Conservation (phyloP, 2,888 invertebrate genomes). For the Drosophila kanekoi region DNA sequence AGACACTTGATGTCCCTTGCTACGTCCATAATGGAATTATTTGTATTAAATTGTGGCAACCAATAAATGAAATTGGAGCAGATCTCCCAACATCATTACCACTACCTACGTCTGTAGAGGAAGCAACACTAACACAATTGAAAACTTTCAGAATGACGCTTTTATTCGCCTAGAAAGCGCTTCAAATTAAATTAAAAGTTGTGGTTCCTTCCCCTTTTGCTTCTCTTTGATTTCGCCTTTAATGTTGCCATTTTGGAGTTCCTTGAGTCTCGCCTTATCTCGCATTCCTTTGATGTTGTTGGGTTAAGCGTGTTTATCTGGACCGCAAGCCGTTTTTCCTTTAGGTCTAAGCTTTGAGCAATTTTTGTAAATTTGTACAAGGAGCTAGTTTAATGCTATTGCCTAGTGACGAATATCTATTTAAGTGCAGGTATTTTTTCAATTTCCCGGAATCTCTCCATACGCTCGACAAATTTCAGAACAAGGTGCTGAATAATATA, state of each 20-base stretch:
- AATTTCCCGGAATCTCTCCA: conserved; percentile 60
- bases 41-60: conserved; percentile 77
- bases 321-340: conserved; percentile 61
- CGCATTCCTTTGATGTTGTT: conserved; percentile 47
- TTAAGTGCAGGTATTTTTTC: conserved; percentile 62
- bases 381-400: conserved; percentile 26
- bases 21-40: conserved; percentile 71
- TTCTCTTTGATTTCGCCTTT: conserved; percentile 23
- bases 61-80: conserved; percentile 67
- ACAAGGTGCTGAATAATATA: conserved; percentile 20
- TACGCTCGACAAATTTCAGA: conserved; percentile 7
- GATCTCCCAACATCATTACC: conserved; percentile 45
- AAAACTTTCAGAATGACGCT: conserved; percentile 64
- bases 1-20: conserved; percentile 52
- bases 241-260: conserved; percentile 35
- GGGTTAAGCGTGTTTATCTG: conserved; percentile 54
- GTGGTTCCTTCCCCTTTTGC: conserved; percentile 24
- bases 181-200: conserved; percentile 75
- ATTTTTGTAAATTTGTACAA: not conserved
- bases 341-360: conserved; percentile 17
- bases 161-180: conserved; percentile 54
- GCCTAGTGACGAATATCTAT: conserved; percentile 61
- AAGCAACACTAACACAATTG: conserved; percentile 61
- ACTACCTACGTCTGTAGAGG: conserved; percentile 16
- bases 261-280: conserved; percentile 12